Percentiles rank a stretch among this genome's conserved stretches.
phyloP scores from a whole-genome alignment of 2,888 invertebrate species.

The Helicoverpa assulta region DNA sequence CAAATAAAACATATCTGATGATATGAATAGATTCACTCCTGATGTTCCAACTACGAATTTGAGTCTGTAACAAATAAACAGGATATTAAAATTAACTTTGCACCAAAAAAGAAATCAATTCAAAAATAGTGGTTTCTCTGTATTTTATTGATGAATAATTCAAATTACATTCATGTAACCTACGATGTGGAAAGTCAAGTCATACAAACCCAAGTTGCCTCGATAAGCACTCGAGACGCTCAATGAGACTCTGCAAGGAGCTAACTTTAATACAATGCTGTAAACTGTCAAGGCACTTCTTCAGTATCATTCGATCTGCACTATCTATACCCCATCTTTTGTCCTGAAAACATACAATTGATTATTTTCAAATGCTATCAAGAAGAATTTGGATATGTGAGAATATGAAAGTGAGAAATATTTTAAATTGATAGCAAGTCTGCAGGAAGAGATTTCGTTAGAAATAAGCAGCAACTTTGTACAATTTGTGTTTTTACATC shows the following conservation, averaged over 20 bases:
- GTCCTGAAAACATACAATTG: conserved; percentile 90
- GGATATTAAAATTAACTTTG: too few relatives aligned
- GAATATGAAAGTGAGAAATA: not conserved
- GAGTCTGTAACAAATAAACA: too few relatives aligned
- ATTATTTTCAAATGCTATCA: not conserved
- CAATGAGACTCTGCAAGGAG: conserved; percentile 97
- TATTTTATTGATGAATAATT: not conserved
- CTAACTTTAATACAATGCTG: conserved; percentile 98
- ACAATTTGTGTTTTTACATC: too few relatives aligned
- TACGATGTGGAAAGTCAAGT: conserved; percentile 18
- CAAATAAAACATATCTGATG: conserved; percentile 98
- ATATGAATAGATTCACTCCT: conserved; percentile 96
- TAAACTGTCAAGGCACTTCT: conserved; percentile 97
- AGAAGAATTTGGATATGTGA: too few relatives aligned
- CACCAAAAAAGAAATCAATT: too few relatives aligned
- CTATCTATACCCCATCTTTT: conserved; percentile 97
- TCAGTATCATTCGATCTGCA: conserved; percentile 95
- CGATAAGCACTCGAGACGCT: conserved; percentile 97
- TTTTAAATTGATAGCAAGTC: not conserved
- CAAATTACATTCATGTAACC: not conserved
- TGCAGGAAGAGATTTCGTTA: too few relatives aligned
- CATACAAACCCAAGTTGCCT: conserved; percentile 94
- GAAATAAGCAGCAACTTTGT: too few relatives aligned
- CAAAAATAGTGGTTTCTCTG: not conserved
- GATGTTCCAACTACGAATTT: conserved; percentile 91